Base-by-base conservation (phyloP, 2,797 vertebrate genomes). In the Pangasius larnaudii region DNA sequence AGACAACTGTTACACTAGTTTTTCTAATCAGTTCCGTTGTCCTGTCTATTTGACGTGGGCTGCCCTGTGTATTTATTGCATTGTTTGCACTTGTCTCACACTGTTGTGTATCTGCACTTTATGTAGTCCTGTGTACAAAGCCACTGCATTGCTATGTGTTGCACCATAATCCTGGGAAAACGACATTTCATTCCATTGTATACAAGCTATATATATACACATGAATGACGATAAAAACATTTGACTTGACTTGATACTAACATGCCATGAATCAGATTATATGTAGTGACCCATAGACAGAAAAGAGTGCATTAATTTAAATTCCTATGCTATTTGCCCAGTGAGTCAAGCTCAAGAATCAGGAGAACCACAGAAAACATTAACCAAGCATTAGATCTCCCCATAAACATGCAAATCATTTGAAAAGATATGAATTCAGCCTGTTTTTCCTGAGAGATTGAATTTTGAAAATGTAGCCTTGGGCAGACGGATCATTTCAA, bases 351-450 rank as follows among this genome's bases (percentile, higher is more conserved):
- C 24, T 8, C 14, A 58, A 42, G 65, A 58, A 58, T 80, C 77
- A 39, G 7, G 22, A 16, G 36, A 85, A 18, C 80, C 82, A 71
- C 22, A 67, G 36, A 0, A 75, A 87, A 87, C 61, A 22, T 83
- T 83, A 83, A 46, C 42, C 61, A 67, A 49, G 59, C 72, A 85
- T 90, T 85, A 24, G 87, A 88, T 69, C n/a, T 14, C 36, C 30
- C 27, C 16, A 77, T 42, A 86, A 42, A 84, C 56, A 56, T 36
- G 59, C 72, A 83, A 88, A 53, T 53, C 22, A 30, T 85, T 80
- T 61, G 27, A 69, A 72, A 90, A 51, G 18, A 88, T 65, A 86
- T 80, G 46, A 84, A 80, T 74, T 46, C 27, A 16, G 59, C 24
- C 46, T n/a, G 58, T 65, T 85, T 63, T 85, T 81, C 36, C 1